Base-by-base conservation (phyloP, 2,888 invertebrate genomes). In the Melangyna quadrimaculata region DNA sequence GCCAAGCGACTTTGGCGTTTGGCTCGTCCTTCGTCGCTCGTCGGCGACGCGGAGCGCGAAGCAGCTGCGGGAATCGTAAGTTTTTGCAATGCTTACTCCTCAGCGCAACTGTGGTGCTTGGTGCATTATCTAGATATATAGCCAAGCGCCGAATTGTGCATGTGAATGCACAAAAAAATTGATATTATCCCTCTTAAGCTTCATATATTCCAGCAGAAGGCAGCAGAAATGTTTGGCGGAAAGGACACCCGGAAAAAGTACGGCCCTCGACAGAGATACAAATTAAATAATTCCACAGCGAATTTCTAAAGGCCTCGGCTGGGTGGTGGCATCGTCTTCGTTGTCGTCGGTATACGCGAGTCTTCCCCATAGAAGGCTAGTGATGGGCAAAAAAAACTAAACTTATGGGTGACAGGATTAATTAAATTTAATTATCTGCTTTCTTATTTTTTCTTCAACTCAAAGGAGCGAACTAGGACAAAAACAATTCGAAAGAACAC, bases 341-440 rank as follows among this genome's bases (percentile, higher is more conserved):
- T 37, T 3, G 22, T 40, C 35, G 59, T 10, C 24, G 37, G 43
- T 19, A 29, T 22, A 8, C 45, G 1, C 37, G 40, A 37, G 43
- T 65, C 22, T 67, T 51, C 14, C 14, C 17, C 37, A 40, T 51
- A 40, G n/a, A 32, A 40, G 78, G 65, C 35, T 74, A 43, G 51
- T 40, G 79, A 71, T 53, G 67, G 59, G 75, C 67, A 51, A 79
- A 75, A 73, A 83, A 75, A 80, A 79, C 75, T 63, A 73, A 86
- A 81, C 72, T 86, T 86, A 86, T 81, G 70, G 86, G 80, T 81
- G 86, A 86, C 86, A 86, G 86, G 81, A 86, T 86, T 86, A 86
- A 86, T 86, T 86, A 86, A 86, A 86, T 86, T 86, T 86, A 86
- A 86, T 86, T 86, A 86, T 86, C 86, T 86, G 70, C 70, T 77